phyloP scores from a whole-genome alignment of 2,888 invertebrate genomes.

The Dryomyza anilis region DNA sequence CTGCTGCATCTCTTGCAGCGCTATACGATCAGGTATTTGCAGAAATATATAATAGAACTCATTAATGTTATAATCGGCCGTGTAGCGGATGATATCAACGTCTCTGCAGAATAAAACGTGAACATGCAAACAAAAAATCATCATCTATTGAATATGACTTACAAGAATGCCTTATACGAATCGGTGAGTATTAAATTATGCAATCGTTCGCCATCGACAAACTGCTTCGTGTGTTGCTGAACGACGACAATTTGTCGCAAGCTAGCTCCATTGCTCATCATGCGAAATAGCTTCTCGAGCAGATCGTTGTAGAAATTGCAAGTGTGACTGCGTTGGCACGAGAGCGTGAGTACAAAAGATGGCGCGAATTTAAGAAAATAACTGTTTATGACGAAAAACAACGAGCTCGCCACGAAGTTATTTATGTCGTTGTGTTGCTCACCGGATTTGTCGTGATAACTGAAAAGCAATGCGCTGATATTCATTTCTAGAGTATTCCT shows the following conservation, averaged over 20 bases:
- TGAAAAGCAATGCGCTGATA: constrained; percentile 38
- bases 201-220: constrained; percentile 15
- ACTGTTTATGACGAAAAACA: constrained; percentile 43
- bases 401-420: constrained; percentile 41
- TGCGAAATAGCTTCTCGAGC: constrained; percentile 40
- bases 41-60: constrained; percentile 49
- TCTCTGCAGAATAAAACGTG: constrained; percentile 30
- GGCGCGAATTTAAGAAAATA: constrained; percentile 42
- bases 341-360: constrained; percentile 44
- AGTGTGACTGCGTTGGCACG: constrained; percentile 40
- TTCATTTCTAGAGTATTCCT: too few relatives aligned
- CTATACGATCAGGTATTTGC: constrained; percentile 39
- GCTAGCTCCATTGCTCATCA: constrained; percentile 37
- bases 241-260: constrained; percentile 45
- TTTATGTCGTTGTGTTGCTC: constrained; percentile 42
- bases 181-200: constrained; percentile 34
- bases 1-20: constrained; percentile 40
- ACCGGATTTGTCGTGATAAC: constrained; percentile 40
- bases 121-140: too few relatives aligned
- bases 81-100: constrained; percentile 42
- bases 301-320: constrained; percentile 48
- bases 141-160: constrained; percentile 18
- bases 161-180: constrained; percentile 36
- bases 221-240: neutral
- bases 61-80: constrained; percentile 43